Evolutionary conservation across 2,113 vertebrate species (phyloP).

Genomic region (Tragulus kanchil): DNA sequence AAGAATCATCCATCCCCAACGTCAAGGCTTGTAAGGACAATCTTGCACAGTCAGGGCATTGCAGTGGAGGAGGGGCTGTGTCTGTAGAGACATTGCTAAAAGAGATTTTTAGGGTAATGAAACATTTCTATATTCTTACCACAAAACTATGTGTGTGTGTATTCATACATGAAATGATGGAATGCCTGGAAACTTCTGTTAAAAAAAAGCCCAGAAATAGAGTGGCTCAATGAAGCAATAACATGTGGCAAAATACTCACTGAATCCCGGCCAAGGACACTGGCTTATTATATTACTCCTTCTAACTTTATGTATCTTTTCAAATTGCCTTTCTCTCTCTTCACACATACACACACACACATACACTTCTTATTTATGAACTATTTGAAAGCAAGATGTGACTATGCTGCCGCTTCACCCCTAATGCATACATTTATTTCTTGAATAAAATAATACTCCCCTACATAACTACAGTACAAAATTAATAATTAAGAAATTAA

Average conservation of each 20-base stretch:
- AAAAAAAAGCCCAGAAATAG: neutral
- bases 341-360: neutral
- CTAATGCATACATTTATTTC: neutral
- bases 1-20: neutral
- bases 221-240: neutral
- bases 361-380: neutral
- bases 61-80: rapidly evolving
- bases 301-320: neutral
- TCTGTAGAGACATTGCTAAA: neutral
- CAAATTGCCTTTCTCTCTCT: neutral
- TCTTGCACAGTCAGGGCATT: neutral
- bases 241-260: neutral
- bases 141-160: neutral
- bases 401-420: neutral
- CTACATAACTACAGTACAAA: neutral
- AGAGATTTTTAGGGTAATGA: neutral
- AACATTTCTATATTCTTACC: neutral
- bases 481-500: neutral
- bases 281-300: neutral
- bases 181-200: neutral
- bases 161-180: neutral
- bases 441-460: neutral
- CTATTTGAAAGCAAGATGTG: neutral
- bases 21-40: too few species aligned
- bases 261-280: neutral